Base-by-base conservation (phyloP, 2,888 invertebrate species). In the Tinea trinotella region DNA sequence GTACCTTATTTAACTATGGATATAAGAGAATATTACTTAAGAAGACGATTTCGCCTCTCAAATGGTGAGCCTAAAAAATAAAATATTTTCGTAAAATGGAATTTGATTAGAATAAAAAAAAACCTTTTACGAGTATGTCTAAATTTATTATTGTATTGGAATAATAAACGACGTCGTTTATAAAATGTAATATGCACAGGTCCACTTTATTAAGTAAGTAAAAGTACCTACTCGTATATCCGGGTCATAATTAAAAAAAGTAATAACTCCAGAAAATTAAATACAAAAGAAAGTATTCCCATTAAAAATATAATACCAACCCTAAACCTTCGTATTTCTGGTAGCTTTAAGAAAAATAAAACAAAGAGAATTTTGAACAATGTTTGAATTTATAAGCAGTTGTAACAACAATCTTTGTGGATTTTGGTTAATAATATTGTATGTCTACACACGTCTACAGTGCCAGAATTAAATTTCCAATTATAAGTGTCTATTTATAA, bases 401-500 rank as follows among this genome's bases (percentile, higher is more conserved):
- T 7, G 4, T 5, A 22, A 22, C 22, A 22, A 22, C 7, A 22
- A 22, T 22, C n/a, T n/a, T n/a, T 22, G 22, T 22, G 7, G n/a
- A n/a, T n/a, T n/a, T 10, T 30, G 30, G 30, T 36, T 36, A 36
- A 10, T 12, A 36, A 36, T 36, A 36, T 22, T n/a, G 22, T 5
- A 30, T 30, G 7, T 30, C 30, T 17, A 40, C 17, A 12, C 40
- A 40, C 40, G 30, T 2, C 40, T 17, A 12, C 40, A 40, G 40
- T 40, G 13, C 40, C 13, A 40, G 40, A 40, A 40, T 40, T 15
- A 40, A 40, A 17, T 40, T 15, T 13, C 40, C 40, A 40, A 40
- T 40, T 40, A 40, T 40, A 40, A 40, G 40, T 13, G 9, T 40
- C 40, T 40, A 40, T 40, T 40, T 40, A 40, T 40, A 40, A 2